Evolutionary conservation across 1,140 invertebrate species (phyloP), one percentile per base, ranked within the genome.

Genomic region (Drosophila arizonae): DNA sequence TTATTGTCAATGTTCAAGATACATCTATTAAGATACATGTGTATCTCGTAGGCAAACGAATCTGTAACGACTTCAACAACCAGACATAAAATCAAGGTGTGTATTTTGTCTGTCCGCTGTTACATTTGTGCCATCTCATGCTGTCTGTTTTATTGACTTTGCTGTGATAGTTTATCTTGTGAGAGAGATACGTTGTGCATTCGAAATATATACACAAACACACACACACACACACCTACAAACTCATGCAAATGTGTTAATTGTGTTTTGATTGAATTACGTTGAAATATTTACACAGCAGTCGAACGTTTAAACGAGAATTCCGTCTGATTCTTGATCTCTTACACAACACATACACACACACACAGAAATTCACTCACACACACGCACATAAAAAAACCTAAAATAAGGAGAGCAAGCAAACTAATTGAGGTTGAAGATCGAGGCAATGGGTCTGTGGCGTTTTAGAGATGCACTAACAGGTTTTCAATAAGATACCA

Each of bases 241-340:
- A 48, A 66, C 51, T 46, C 43, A 56, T 36, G 61, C 52, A 65
- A 66, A 57, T 78, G 72, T 88, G 79, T 87, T 88, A 87, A 86
- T 82, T 82, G 76, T 73, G 71, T 82, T 87, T 64, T 87, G 82
- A 86, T 86, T 82, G 76, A 82, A 79, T 66, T 62, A 66, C 79
- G 81, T 77, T 79, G 66, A 61, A 74, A 71, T 82, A 72, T 79
- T 72, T 81, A 80, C 72, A 76, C 50, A 56, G 57, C 70, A 74
- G 70, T 55, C 50, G 55, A 67, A 39, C 58, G 43, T 43, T 62
- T 69, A 66, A 41, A 30, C 51, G 33, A 41, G 43, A 62, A 54
- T 58, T 77, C 30, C 61, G 48, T 77, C 61, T 60, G 30, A 67
- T 60, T 68, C 73, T 13, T 54, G 71, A 58, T 58, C 17, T 15